These are phyloP conservation scores for Caenorhabditis latens DNA, from an alignment of 1,140 invertebrate species.

Conservation along the genomic window DNA sequence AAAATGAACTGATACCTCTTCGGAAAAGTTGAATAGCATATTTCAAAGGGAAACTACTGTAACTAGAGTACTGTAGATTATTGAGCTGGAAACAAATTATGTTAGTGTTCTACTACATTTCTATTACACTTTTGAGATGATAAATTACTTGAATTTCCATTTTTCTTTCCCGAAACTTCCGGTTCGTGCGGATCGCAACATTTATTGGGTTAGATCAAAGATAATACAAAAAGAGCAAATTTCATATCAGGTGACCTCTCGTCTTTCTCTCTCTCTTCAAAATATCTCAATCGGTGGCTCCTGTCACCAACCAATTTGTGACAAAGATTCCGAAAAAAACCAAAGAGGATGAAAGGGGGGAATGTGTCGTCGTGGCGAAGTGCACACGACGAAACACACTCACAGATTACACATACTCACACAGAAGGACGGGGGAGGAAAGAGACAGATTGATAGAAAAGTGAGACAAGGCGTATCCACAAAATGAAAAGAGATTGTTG, in stretches of 20 bases:
- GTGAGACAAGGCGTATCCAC: background rate
- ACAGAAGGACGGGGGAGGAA: conserved; percentile 50
- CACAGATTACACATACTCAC: conserved; percentile 30
- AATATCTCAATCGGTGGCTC: background rate
- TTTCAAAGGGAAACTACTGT: too few species aligned
- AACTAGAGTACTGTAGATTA: too few species aligned
- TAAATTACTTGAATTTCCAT: too few species aligned
- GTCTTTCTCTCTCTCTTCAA: background rate
- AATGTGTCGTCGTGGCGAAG: conserved; percentile 52
- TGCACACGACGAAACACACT: conserved; percentile 47
- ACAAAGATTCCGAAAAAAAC: conserved; percentile 43
- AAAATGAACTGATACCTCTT: too few species aligned
- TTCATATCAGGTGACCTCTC: conserved; percentile 41
- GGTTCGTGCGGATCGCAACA: background rate
- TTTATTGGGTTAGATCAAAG: conserved; percentile 6
- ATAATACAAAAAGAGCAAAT: conserved; percentile 43
- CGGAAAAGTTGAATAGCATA: too few species aligned
- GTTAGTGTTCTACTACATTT: too few species aligned
- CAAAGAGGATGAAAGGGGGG: background rate
- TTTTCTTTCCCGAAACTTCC: background rate
- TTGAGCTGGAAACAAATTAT: too few species aligned
- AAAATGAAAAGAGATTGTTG: background rate
- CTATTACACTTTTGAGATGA: too few species aligned
- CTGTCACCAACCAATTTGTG: conserved; percentile 48
- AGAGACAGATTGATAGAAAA: conserved; percentile 18